Base-by-base conservation (phyloP, 2,113 vertebrate genomes). In the Myotis yumanensis region DNA sequence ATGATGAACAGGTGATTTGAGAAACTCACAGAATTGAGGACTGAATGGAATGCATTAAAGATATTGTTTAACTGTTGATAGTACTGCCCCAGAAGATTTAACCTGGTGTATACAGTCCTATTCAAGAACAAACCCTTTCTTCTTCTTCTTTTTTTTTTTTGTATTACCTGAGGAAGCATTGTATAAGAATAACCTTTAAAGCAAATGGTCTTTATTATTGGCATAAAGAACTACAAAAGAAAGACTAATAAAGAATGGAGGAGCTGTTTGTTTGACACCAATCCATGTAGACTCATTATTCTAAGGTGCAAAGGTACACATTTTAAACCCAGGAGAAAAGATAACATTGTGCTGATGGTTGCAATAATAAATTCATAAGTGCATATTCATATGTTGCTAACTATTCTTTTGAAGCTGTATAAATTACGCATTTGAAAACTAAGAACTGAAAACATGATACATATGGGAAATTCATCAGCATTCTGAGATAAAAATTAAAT, bases 381-480 rank as follows among this genome's bases (percentile, higher is more conserved):
- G 93, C 79, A 97, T 97, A 95, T 94, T 97, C 94, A 96, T 92
- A 66, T 32, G 46, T 73, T 95, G 52, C 43, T 68, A 96, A 57
- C 87, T 91, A 90, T 91, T 96, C 89, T 90, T 97, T 93, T 85
- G 95, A 94, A 95, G 85, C 48, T 94, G 69, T 81, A 18, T 92
- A 91, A 94, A 93, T 96, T 86, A 83, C 48, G 23, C 72, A 83
- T 85, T 95, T 97, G 48, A 96, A 92, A 91, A 96, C 52, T 75
- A 86, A 77, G 66, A 94, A 73, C 72, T 64, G 91, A 90, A 96
- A 85, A 81, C 66, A 73, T 82, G 90, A 93, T 91, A 80, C 54
- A 92, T 79, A 81, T 77, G 93, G 89, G 81, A 95, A 94, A 64
- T 25, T 82, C 35, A 77, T 77, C 43, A 90, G 80, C 30, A 87